A percentile compares a stretch with the other conserved stretches of the same genome.
Evolutionary conservation across 2,888 invertebrate species (phyloP).

Genomic region (Rhogogaster chlorosoma): DNA sequence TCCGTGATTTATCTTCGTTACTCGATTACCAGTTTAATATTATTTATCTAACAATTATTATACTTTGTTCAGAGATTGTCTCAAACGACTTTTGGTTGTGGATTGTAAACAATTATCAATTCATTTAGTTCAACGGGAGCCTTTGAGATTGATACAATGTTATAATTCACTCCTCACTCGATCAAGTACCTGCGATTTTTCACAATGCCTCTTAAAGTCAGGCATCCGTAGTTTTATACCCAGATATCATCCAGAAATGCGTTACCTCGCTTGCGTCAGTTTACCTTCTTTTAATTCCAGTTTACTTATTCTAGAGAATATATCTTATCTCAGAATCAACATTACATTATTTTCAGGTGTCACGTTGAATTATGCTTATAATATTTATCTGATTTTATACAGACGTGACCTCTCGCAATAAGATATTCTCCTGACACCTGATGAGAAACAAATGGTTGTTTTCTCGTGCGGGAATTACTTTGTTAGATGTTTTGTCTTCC

Average conservation of each 20-base stretch:
- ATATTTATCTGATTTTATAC: conserved; percentile 22
- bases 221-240: conserved; percentile 35
- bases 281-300: conserved; percentile 25
- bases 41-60: not conserved
- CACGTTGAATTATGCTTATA: conserved; percentile 12
- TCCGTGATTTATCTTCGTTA: not conserved
- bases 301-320: conserved; percentile 27
- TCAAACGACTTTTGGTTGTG: not conserved
- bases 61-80: not conserved
- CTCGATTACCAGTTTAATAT: not conserved
- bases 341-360: conserved; percentile 21
- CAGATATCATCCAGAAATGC: not conserved
- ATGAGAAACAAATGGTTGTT: not conserved
- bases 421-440: not conserved
- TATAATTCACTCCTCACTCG: conserved; percentile 32
- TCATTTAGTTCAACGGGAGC: not conserved
- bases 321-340: conserved; percentile 42
- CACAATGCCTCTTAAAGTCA: not conserved
- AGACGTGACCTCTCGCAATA: not conserved
- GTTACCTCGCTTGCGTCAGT: conserved; percentile 23
- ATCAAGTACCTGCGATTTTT: conserved; percentile 14
- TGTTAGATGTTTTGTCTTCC: not conserved
- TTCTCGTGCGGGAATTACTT: not conserved
- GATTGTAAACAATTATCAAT: not conserved
- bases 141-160: not conserved